Evolutionary conservation across 2,113 vertebrate genomes (phyloP).

Genomic region (Potamarius usumacintae): DNA sequence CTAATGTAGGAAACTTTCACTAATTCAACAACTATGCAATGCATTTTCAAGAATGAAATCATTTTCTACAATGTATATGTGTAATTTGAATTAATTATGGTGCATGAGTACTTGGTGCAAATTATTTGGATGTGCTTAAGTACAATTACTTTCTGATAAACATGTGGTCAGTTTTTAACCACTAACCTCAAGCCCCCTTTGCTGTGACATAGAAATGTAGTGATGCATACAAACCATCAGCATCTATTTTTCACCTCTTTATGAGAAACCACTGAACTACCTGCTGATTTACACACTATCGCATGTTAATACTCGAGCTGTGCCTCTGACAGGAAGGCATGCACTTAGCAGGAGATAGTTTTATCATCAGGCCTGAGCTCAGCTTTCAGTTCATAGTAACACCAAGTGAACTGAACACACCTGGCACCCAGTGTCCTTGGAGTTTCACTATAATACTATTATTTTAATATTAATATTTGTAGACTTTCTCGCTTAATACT

Average conservation of each 20-base stretch:
- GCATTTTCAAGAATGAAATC: not conserved
- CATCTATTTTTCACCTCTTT: not conserved
- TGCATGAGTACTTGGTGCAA: not conserved
- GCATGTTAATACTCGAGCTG: slow-evolving; percentile 9
- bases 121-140: not conserved
- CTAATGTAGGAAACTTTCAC: not conserved
- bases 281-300: slow-evolving; percentile 53
- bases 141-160: not conserved
- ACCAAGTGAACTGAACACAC: not conserved
- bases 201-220: slow-evolving; percentile 10
- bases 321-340: slow-evolving; percentile 45
- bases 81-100: not conserved
- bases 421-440: not conserved
- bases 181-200: not conserved
- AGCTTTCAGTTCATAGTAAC: not conserved
- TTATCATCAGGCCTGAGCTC: not conserved
- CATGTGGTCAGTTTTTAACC: slow-evolving; percentile 24
- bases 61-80: not conserved
- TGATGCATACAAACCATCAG: not conserved
- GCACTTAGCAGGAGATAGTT: not conserved
- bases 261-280: slow-evolving; percentile 59
- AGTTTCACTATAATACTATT: not conserved
- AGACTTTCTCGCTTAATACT: not conserved
- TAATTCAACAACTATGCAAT: not conserved
- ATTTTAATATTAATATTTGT: not conserved